These are phyloP conservation scores for Oryzias javanicus DNA, from an alignment of 2,113 vertebrate species.

Conservation along the genomic window DNA sequence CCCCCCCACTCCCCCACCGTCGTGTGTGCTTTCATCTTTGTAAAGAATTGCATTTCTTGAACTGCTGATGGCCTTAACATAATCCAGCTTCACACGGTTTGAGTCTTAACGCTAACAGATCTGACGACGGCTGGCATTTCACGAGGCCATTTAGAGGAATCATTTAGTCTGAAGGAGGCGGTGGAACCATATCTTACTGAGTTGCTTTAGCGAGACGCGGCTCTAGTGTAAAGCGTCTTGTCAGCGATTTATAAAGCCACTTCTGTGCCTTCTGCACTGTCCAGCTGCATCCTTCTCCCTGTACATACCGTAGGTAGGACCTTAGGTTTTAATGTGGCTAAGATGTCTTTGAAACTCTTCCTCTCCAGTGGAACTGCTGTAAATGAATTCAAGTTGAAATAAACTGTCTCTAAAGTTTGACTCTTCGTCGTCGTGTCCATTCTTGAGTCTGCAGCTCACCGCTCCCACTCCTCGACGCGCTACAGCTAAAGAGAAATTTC, in stretches of 20 bases:
- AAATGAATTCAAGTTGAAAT: conserved; percentile 65
- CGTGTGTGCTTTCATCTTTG: background rate
- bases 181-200: conserved; percentile 14
- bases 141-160: conserved; percentile 11
- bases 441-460: background rate
- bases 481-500: too few species aligned
- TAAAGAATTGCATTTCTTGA: conserved; percentile 18
- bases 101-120: conserved; percentile 16
- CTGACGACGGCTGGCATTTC: background rate
- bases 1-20: too few species aligned
- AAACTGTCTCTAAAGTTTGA: conserved; percentile 58
- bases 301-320: conserved; percentile 63
- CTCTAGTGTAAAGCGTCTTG: conserved; percentile 20
- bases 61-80: conserved; percentile 60
- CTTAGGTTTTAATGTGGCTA: conserved; percentile 51
- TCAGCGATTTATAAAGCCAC: conserved; percentile 61
- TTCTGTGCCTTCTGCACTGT: conserved; percentile 77
- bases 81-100: conserved; percentile 15
- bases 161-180: background rate
- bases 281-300: conserved; percentile 58
- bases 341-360: conserved; percentile 26
- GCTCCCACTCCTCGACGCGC: too few species aligned
- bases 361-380: conserved; percentile 62
- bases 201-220: conserved; percentile 2
- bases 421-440: background rate